Evolutionary conservation across 2,797 vertebrate species (phyloP).

Genomic region (Microctenopoma steveboyesi): DNA sequence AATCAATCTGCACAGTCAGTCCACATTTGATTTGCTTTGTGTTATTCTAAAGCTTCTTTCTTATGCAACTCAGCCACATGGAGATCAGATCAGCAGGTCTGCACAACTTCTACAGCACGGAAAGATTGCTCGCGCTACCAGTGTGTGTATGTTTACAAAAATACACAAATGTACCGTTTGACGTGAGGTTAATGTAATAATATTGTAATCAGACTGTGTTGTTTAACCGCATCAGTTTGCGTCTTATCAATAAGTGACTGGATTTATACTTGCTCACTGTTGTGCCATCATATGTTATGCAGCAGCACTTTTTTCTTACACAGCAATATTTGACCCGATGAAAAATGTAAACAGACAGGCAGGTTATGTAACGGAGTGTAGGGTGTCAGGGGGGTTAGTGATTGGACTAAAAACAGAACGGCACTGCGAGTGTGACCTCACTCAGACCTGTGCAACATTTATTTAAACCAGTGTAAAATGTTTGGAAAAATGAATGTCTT

Average conservation of each 20-base stretch:
- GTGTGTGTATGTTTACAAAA: slow-evolving; percentile 49
- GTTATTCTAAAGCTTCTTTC: slow-evolving; percentile 64
- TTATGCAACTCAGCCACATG: slow-evolving; percentile 64
- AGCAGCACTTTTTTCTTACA: slow-evolving; percentile 59
- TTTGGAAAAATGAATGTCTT: slow-evolving; percentile 25
- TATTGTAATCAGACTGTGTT: background rate
- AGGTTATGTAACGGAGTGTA: slow-evolving; percentile 69
- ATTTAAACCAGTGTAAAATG: slow-evolving; percentile 55
- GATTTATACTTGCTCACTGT: slow-evolving; percentile 14
- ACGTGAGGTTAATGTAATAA: slow-evolving; percentile 18
- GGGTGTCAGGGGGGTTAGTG: slow-evolving; percentile 52
- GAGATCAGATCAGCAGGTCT: slow-evolving; percentile 55
- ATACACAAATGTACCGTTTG: slow-evolving; percentile 40
- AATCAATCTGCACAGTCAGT: slow-evolving; percentile 59
- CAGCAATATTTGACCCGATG: slow-evolving; percentile 73
- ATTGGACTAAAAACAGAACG: slow-evolving; percentile 71
- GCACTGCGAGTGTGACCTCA: slow-evolving; percentile 57
- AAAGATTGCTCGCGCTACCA: slow-evolving; percentile 45
- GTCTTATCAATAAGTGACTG: slow-evolving; percentile 42
- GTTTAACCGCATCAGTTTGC: slow-evolving; percentile 14
- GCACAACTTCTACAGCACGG: slow-evolving; percentile 36
- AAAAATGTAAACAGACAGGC: slow-evolving; percentile 77
- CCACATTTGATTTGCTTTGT: slow-evolving; percentile 57
- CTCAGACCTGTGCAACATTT: slow-evolving; percentile 29
- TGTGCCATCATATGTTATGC: slow-evolving; percentile 21